Evolutionary conservation across 2,113 vertebrate species (phyloP), one percentile per base, ranked within the genome.

Genomic region (Zosterops borbonicus): DNA sequence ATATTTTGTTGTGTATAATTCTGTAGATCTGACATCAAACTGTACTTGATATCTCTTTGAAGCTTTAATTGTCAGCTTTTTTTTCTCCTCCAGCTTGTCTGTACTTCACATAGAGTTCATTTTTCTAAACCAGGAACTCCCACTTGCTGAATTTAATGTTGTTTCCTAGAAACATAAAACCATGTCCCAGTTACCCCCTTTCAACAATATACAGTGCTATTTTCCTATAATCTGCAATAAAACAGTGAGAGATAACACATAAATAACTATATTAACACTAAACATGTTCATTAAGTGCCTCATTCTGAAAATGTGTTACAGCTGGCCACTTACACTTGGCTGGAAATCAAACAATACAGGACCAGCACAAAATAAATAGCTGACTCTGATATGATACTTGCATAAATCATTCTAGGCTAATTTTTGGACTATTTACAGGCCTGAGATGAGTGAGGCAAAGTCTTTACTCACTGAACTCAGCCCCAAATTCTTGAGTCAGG

Each of bases 261-360:
- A 95, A 97, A 96, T 96, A 94, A 96, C 79, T 68, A 16, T 68
- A 95, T 97, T 95, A 96, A 92, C 76, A 84, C 93, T 78, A 94
- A 96, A 80, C 79, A 92, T 5, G 80, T 92, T 96, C 94, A 96
- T 97, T 96, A 96, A 96, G 79, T 68, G 79, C 68, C 92, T 96
- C 93, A 62, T 97, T 95, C 76, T 75, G 83, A 84, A 94, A 96
- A 96, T 96, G 95, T 93, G 93, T 88, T 97, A 96, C 95, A 96
- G 93, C 90, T 96, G 94, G 90, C 79, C 95, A 93, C 90, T 96
- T 96, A 78, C 12, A 39, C 77, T 96, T 96, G 95, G 93, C 85
- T 87, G 69, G 44, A 93, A 90, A 88, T 89, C 95, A 96, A 95
- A 88, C 90, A 78, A 71, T 65, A n/a, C 56, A 92, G 83, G 94